Evolutionary conservation across 2,797 vertebrate species (phyloP).

Genomic region (Florisuga fusca): DNA sequence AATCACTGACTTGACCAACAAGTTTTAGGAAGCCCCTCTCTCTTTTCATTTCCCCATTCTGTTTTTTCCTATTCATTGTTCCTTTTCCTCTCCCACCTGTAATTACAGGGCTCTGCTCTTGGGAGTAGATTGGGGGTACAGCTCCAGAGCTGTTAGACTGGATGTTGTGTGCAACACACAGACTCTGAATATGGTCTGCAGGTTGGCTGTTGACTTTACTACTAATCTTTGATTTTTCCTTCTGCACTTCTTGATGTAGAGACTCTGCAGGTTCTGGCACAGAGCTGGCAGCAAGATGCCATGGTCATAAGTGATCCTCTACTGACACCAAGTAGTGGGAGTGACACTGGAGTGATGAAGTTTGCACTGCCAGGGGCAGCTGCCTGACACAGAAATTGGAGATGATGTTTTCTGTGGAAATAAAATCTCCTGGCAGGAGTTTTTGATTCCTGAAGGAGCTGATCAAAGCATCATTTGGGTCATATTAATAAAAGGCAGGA

Average conservation of each 20-base stretch:
- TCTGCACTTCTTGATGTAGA: background rate
- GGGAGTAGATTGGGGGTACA: background rate
- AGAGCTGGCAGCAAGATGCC: background rate
- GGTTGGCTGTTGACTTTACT: background rate
- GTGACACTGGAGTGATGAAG: background rate
- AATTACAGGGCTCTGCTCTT: background rate
- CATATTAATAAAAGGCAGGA: background rate
- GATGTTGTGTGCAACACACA: background rate
- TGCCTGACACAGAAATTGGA: accelerated
- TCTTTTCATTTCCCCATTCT: background rate
- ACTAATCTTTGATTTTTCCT: background rate
- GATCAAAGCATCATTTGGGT: background rate
- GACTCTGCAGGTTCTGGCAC: background rate
- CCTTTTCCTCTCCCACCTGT: background rate
- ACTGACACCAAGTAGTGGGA: background rate
- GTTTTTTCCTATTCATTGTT: background rate
- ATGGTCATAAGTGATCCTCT: background rate
- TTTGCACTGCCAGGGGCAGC: background rate
- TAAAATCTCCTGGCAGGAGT: background rate
- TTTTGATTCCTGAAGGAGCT: background rate
- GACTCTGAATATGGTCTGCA: background rate
- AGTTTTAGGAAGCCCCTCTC: background rate
- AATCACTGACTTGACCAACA: background rate
- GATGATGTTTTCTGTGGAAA: background rate
- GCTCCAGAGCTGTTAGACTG: background rate